phyloP scores from a whole-genome alignment of 1,140 invertebrate genomes.

The Diabrotica virgifera region DNA sequence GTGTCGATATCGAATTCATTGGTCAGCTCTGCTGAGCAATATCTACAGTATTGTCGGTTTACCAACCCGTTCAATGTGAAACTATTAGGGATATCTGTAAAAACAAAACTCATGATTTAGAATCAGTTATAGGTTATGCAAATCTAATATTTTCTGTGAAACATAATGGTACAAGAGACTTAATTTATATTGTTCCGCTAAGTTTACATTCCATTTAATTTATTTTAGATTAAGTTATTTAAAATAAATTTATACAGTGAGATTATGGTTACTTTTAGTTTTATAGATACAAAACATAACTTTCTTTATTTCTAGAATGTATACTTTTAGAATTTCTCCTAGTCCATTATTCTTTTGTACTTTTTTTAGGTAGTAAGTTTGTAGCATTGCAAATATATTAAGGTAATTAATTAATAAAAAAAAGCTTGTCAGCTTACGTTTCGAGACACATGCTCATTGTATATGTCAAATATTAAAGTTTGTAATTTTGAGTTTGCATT shows the following conservation, averaged over 20 bases:
- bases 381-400: not conserved
- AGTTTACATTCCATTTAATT: constrained; percentile 6
- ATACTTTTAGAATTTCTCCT: not conserved
- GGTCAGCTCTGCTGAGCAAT: too few species aligned
- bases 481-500: not conserved
- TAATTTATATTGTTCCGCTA: too few species aligned
- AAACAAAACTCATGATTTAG: too few species aligned
- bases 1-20: too few species aligned
- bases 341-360: not conserved
- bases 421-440: not conserved
- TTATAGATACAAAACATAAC: not conserved
- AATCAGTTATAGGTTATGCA: too few species aligned
- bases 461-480: not conserved
- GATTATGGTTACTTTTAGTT: not conserved
- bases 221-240: not conserved
- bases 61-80: too few species aligned
- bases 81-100: too few species aligned
- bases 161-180: too few species aligned
- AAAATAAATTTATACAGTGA: constrained; percentile 5
- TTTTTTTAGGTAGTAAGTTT: not conserved
- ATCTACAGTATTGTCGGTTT: too few species aligned
- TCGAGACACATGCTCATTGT: not conserved
- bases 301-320: not conserved
- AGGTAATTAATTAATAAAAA: not conserved
- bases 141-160: too few species aligned